Base-by-base conservation (phyloP, 2,888 invertebrate species). In the Bombylius discolor region DNA sequence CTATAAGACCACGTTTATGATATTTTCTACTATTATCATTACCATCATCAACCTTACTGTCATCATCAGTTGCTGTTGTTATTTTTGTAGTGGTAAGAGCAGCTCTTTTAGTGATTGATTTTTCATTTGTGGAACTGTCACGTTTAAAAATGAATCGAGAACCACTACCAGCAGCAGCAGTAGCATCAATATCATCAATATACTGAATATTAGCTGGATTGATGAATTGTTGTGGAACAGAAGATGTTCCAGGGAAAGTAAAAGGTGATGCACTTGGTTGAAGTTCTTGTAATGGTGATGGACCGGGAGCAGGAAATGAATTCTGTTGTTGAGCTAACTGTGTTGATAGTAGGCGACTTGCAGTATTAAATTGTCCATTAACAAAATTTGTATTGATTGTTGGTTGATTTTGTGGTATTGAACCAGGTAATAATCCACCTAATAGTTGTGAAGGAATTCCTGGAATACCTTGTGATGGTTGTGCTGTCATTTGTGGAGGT, bases 1-100 rank as follows among this genome's bases (percentile, higher is more conserved):
- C 77, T 0, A 85, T 76, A 36, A 87, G 68, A 3, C 83, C 87
- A 1, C 87, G 79, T 63, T 87, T 86, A 52, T 78, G 78, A 52
- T 81, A 76, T 65, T 77, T 81, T 48, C 77, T 80, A 68, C 69
- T 53, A 5, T 56, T 59, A 3, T 51, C 57, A 31, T 11, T 1
- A 42, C 2, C 39, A 56, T 8, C 55, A 36, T 42, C 42, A 32
- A 7, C 44, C 42, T 4, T 48, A 51, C n/a, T 31, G 12, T 51
- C 51, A 6, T 47, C 52, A 7, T 56, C 42, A 4, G 47, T 46
- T 4, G 7, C 33, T 32, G 34, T 55, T 12, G 53, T 49, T n/a
- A 14, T 34, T 11, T 56, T 44, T 36, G 12, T 23, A 32, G 5
- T 49, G 47, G n/a, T 9, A 23, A 34, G 11, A 1, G 6, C 32